A percentile compares a stretch with the other conserved stretches of the same genome.
Conservation (phyloP, 2,888 invertebrate genomes). For the Drosophila incognita region DNA sequence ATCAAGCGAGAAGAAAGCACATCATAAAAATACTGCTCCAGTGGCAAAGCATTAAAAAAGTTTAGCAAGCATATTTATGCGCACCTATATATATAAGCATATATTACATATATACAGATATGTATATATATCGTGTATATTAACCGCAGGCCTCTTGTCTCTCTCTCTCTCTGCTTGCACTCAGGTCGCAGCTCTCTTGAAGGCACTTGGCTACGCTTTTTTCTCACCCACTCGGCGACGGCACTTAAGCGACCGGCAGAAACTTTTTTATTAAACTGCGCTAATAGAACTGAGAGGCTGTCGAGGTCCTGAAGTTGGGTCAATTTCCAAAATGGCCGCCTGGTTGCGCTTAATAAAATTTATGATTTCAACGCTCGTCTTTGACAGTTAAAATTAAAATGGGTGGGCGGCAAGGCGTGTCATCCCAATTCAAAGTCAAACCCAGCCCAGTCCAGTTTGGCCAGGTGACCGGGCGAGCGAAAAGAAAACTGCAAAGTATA, state of each 20-base stretch:
- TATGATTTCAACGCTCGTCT: constrained; percentile 80
- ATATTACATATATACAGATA: constrained; percentile 21
- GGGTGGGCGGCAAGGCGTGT: constrained; percentile 52
- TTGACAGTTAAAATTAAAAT: constrained; percentile 81
- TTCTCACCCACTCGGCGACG: constrained; percentile 30
- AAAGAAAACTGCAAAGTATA: constrained; percentile 67
- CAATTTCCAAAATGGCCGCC: constrained; percentile 79
- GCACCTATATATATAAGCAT: constrained; percentile 40
- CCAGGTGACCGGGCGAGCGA: constrained; percentile 25
- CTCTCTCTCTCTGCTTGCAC: background rate
- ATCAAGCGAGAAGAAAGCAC: constrained; percentile 43
- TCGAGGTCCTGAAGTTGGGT: constrained; percentile 59
- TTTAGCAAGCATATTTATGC: constrained; percentile 61
- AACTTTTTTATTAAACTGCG: constrained; percentile 80
- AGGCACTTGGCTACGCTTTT: background rate
- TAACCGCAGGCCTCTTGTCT: constrained; percentile 55
- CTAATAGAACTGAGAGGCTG: constrained; percentile 67
- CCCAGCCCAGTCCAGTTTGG: background rate
- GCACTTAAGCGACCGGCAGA: constrained; percentile 70
- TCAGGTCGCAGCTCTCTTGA: background rate
- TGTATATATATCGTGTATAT: constrained; percentile 48
- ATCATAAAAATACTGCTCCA: constrained; percentile 59
- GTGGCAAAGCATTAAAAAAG: constrained; percentile 72
- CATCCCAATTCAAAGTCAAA: constrained; percentile 12
- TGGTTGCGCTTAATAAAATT: constrained; percentile 82